phyloP scores from a whole-genome alignment of 1,140 invertebrate species.

The Drosophila elegans region DNA sequence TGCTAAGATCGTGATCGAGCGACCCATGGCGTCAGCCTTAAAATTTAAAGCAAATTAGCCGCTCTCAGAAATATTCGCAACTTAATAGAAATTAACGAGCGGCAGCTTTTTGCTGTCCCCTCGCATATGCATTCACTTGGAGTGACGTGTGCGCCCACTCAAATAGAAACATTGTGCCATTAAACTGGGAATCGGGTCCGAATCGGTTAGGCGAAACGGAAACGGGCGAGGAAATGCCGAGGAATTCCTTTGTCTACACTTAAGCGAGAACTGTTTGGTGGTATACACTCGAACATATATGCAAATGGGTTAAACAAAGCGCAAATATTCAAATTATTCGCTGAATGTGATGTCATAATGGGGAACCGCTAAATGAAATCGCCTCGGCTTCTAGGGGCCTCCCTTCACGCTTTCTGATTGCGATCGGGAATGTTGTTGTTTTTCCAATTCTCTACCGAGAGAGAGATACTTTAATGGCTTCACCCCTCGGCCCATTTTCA shows the following conservation, averaged over 20 bases:
- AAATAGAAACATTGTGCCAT: slow-evolving; percentile 76
- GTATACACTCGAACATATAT: background rate
- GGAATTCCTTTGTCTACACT: slow-evolving; percentile 5
- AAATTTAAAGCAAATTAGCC: slow-evolving; percentile 20
- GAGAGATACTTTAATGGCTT: slow-evolving; percentile 23
- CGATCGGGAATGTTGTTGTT: slow-evolving; percentile 17
- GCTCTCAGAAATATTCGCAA: slow-evolving; percentile 44
- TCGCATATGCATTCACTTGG: slow-evolving; percentile 61
- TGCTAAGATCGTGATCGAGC: slow-evolving; percentile 22
- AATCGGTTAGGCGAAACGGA: slow-evolving; percentile 21
- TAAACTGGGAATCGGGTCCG: slow-evolving; percentile 22
- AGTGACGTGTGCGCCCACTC: slow-evolving; percentile 71
- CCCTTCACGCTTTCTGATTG: slow-evolving; percentile 63
- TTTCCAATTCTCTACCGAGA: slow-evolving; percentile 2
- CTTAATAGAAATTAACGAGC: slow-evolving; percentile 57
- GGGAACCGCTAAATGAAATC: slow-evolving; percentile 43
- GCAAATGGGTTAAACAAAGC: slow-evolving; percentile 44
- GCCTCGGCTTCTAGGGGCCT: slow-evolving; percentile 10
- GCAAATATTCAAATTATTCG: slow-evolving; percentile 75
- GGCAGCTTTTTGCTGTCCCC: slow-evolving; percentile 12
- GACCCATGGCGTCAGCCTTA: slow-evolving; percentile 30
- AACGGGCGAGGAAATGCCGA: slow-evolving; percentile 8
- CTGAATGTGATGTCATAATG: slow-evolving; percentile 76
- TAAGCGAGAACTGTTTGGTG: background rate
- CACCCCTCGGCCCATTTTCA: slow-evolving; percentile 13